Evolutionary conservation across 2,888 invertebrate species (phyloP), one percentile per base, ranked within the genome.

Genomic region (Drosophila percnosoma): DNA sequence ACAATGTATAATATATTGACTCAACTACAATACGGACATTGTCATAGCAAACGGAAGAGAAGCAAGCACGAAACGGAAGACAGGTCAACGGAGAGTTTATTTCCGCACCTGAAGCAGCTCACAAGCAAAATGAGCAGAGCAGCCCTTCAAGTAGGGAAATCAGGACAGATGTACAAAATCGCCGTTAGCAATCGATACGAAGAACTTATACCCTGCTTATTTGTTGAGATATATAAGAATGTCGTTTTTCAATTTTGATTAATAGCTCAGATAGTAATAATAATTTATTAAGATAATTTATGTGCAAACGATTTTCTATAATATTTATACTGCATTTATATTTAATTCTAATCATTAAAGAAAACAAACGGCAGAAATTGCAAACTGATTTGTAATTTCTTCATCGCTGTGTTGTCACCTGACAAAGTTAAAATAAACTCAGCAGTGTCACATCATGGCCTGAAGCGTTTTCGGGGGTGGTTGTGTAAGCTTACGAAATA

Each of bases 1-100:
- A 81, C 87, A 86, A 83, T 82, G 83, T 84, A 80, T 84, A 84
- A 84, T 84, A 84, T 84, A 84, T 84, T 84, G 84, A 84, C 84
- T 84, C 81, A 80, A 86, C 75, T 83, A 83, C 88, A 88, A 84
- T 84, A 88, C 87, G 84, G 84, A 88, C 84, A 88, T 80, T 84
- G 84, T 84, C 84, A 88, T 74, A 74, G 89, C 78, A 66, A 83
- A 68, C 84, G 83, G 86, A 88, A 86, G 81, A 75, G 80, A 53
- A 71, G 33, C 78, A 53, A 72, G 58, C 53, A 57, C 65, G 31
- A 45, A 72, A 52, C 80, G 86, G 89, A 84, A 85, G 85, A 60
- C 74, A 75, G 86, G 85, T 82, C 89, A 87, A 84, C 85, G 82
- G 79, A 86, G 85, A 89, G 78, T 84, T 78, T 82, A 89, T 86